Conservation (phyloP, 2,113 vertebrate species). For the Leptodactylus fuscus region DNA sequence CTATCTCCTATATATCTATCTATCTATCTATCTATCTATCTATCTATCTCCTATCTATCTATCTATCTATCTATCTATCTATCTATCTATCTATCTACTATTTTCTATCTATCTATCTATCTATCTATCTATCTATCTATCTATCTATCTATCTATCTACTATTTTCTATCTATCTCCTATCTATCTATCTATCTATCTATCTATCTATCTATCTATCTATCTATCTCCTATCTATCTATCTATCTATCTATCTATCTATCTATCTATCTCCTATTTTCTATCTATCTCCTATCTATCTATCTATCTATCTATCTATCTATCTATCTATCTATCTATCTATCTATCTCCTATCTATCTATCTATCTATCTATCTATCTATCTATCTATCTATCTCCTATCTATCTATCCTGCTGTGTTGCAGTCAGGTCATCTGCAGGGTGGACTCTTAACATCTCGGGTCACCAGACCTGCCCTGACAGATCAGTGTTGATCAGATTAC, state of each 20-base stretch:
- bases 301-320: neutral
- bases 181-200: too few species aligned
- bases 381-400: neutral
- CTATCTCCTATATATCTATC: too few species aligned
- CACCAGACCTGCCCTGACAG: neutral
- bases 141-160: neutral
- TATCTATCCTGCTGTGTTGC: neutral
- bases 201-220: neutral
- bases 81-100: neutral
- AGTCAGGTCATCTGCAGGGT: neutral
- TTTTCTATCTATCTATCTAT: too few species aligned
- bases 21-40: neutral
- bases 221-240: too few species aligned
- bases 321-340: neutral
- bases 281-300: neutral
- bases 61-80: neutral
- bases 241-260: too few species aligned
- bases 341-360: neutral
- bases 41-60: neutral
- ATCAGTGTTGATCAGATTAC: neutral
- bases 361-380: neutral
- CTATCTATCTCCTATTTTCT: neutral
- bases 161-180: neutral
- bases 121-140: neutral
- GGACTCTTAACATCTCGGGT: neutral